These are phyloP conservation scores for Lasiurus cinereus DNA, from an alignment of 2,113 vertebrate genomes.

Conservation along the genomic window DNA sequence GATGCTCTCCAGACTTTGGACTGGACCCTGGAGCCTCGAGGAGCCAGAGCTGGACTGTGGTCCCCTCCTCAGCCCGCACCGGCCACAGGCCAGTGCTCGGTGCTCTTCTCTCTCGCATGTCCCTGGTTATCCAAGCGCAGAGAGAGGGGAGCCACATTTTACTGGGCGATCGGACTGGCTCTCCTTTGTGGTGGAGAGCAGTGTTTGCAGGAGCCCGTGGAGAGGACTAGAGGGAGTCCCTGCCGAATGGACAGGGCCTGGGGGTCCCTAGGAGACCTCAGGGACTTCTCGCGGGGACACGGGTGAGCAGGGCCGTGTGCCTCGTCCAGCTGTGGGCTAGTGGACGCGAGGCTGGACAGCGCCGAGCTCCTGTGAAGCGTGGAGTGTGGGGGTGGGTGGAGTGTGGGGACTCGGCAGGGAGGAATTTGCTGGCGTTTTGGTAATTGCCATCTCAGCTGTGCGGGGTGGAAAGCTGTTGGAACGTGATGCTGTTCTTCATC, in stretches of 20 bases:
- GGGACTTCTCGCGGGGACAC: background rate
- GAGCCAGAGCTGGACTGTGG: background rate
- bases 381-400: background rate
- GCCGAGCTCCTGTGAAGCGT: background rate
- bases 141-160: fast-evolving
- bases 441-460: background rate
- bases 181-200: background rate
- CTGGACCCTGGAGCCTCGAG: background rate
- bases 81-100: background rate
- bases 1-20: background rate
- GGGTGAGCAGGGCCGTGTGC: background rate
- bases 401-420: background rate
- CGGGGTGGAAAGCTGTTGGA: background rate
- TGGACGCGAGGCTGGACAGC: fast-evolving
- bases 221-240: background rate
- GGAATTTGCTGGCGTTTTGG: background rate
- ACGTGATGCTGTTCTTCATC: background rate
- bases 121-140: background rate
- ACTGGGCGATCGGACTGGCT: fast-evolving
- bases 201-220: background rate
- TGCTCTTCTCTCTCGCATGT: background rate
- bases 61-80: background rate
- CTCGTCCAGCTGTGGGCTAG: background rate
- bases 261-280: background rate
- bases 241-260: background rate